These are phyloP conservation scores for Oxycera nigricornis DNA, from an alignment of 2,888 invertebrate genomes.

Conservation along the genomic window DNA sequence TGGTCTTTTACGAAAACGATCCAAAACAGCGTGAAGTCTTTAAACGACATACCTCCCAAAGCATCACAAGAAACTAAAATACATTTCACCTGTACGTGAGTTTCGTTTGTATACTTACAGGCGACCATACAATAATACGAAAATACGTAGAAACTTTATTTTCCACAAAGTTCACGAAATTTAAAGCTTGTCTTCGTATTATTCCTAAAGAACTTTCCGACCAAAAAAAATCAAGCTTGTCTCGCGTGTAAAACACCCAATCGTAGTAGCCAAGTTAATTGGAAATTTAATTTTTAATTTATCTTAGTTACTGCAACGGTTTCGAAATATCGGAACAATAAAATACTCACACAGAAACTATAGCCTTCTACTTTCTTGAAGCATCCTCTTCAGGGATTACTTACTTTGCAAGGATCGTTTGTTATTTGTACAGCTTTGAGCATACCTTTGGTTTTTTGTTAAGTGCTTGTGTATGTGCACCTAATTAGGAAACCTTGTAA, in stretches of 20 bases:
- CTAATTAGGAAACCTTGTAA: constrained; percentile 27
- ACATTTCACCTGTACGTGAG: too few relatives aligned
- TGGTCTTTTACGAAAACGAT: too few relatives aligned
- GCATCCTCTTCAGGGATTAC: neutral
- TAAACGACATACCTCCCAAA: too few relatives aligned
- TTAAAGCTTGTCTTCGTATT: neutral
- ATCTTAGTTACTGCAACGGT: neutral
- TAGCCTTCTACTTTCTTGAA: neutral
- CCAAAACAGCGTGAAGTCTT: too few relatives aligned
- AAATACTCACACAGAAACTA: neutral
- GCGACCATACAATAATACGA: neutral
- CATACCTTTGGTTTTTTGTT: neutral
- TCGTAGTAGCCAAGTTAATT: neutral
- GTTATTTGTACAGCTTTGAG: neutral
- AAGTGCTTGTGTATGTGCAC: neutral
- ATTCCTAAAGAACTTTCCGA: neutral
- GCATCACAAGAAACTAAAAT: too few relatives aligned
- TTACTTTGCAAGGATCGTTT: neutral
- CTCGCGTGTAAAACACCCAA: neutral
- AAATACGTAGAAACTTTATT: neutral
- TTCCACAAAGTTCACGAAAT: neutral
- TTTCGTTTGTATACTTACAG: constrained; percentile 4
- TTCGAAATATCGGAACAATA: neutral
- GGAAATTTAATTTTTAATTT: constrained; percentile 20
- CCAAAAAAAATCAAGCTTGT: neutral